Percentiles rank a stretch among this genome's conserved stretches.
These are phyloP conservation scores for Coboldia fuscipes DNA, from an alignment of 1,140 invertebrate species.

Conservation along the genomic window DNA sequence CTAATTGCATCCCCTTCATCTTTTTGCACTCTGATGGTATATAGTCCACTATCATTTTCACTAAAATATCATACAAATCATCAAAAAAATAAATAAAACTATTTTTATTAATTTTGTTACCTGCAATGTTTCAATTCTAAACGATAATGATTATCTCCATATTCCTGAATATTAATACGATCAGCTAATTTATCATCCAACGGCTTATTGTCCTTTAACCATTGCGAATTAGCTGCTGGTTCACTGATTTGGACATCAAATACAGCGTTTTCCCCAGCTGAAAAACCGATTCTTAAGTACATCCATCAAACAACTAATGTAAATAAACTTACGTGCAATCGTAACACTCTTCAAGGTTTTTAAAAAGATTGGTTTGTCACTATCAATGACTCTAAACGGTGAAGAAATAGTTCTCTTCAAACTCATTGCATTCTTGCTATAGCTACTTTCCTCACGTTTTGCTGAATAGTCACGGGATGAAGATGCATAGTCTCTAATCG, in stretches of 20 bases:
- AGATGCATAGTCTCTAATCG: no score
- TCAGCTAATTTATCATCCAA: conserved; percentile 55
- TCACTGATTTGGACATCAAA: conserved; percentile 61
- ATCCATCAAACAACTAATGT: not conserved
- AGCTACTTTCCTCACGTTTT: no score
- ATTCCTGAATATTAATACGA: conserved; percentile 35
- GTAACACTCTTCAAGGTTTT: conserved; percentile 51
- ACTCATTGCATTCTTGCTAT: no score
- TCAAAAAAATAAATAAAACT: not conserved
- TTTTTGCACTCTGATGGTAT: conserved; percentile 75
- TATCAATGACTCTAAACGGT: conserved; percentile 21
- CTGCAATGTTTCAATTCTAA: conserved; percentile 61
- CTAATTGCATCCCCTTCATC: conserved; percentile 58
- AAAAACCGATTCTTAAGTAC: not conserved
- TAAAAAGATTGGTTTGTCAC: conserved; percentile 40
- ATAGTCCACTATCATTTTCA: conserved; percentile 69
- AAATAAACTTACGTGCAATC: conserved; percentile 49
- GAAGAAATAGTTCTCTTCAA: no score
- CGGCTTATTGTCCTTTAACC: conserved; percentile 77
- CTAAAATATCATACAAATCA: conserved; percentile 7
- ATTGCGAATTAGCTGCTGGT: conserved; percentile 40
- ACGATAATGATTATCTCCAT: conserved; percentile 31
- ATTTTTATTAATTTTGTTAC: conserved; percentile 5
- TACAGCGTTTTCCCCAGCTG: conserved; percentile 65
- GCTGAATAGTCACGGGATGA: no score